phyloP scores from a whole-genome alignment of 2,113 vertebrate genomes.

The Desmodus rotundus region DNA sequence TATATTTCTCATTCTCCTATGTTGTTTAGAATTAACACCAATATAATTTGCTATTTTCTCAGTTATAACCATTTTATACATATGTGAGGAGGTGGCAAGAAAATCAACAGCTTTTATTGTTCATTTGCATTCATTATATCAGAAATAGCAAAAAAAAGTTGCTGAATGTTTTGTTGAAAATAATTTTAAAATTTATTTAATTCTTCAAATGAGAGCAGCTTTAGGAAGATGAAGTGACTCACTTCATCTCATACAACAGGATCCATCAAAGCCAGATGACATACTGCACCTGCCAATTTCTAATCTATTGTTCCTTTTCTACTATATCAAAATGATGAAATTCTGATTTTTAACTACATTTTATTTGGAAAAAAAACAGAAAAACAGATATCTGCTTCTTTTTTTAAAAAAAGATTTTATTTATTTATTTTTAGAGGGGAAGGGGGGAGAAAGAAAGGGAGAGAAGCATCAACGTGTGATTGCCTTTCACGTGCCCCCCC shows the following conservation, averaged over 20 bases:
- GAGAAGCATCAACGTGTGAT: too few relatives aligned
- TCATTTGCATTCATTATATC: not conserved
- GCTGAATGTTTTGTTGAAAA: not conserved
- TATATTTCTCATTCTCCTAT: not conserved
- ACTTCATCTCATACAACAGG: not conserved
- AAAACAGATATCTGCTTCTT: not conserved
- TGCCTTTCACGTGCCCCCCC: too few relatives aligned
- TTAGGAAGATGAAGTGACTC: not conserved
- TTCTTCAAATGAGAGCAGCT: not conserved
- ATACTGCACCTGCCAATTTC: not conserved
- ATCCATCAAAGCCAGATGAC: not conserved
- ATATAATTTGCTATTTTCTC: not conserved
- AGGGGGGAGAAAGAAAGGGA: too few relatives aligned
- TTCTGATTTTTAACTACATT: not conserved
- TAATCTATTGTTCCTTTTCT: not conserved
- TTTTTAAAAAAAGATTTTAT: not conserved
- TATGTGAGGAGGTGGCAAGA: not conserved
- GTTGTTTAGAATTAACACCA: not conserved
- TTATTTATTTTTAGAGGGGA: too few relatives aligned
- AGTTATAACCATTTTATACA: not conserved
- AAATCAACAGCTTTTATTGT: conserved; percentile 8
- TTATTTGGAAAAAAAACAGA: not conserved
- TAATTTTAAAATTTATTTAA: not conserved
- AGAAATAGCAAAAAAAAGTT: not conserved
- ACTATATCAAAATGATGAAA: not conserved